Conservation (phyloP, 53 echinoderm and acorn worm species). For the Zoroaster sp. region DNA sequence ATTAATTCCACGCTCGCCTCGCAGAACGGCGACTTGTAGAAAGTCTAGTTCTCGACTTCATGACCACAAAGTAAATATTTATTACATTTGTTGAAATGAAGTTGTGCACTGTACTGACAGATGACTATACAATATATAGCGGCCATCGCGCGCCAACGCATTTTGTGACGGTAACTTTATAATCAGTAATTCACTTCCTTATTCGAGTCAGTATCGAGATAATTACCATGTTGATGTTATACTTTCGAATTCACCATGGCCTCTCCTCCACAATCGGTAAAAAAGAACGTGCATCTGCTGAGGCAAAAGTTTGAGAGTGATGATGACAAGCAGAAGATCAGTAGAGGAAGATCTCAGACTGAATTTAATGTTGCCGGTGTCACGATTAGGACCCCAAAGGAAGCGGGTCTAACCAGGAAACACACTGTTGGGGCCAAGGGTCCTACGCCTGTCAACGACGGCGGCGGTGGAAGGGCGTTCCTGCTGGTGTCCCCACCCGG, state of each 20-base stretch:
- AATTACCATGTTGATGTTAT: not conserved
- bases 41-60: not conserved
- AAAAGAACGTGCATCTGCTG: not conserved
- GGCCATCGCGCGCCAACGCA: too few species aligned
- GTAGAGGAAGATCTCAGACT: not conserved
- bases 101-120: not conserved
- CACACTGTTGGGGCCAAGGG: not conserved
- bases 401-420: not conserved
- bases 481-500: not conserved
- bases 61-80: not conserved
- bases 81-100: not conserved
- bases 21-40: not conserved
- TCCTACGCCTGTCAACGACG: not conserved
- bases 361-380: not conserved
- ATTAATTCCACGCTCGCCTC: not conserved
- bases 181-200: not conserved
- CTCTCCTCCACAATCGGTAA: not conserved
- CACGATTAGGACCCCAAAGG: not conserved
- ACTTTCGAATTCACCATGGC: not conserved
- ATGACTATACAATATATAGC: too few species aligned
- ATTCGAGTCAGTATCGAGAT: not conserved
- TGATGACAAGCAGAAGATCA: not conserved
- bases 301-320: slow-evolving; percentile 4
- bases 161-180: too few species aligned
- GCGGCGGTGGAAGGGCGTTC: not conserved